Conservation (phyloP, 2,888 invertebrate species). For the Penaeus monodon region DNA sequence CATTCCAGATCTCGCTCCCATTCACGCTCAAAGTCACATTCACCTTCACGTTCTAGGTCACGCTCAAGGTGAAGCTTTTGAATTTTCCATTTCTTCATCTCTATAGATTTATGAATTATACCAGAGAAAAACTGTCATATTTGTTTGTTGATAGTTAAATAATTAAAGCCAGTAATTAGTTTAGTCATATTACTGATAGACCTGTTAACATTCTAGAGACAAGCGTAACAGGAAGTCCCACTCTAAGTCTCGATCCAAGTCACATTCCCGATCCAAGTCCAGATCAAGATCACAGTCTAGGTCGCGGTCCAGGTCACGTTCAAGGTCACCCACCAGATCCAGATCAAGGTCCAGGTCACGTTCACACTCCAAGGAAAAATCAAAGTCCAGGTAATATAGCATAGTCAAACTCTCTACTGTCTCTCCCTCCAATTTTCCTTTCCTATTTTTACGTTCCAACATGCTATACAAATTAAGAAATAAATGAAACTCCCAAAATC, state of each 20-base stretch:
- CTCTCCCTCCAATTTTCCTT: neutral
- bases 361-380: conserved; percentile 5
- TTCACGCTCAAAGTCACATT: conserved; percentile 20
- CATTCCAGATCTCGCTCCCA: conserved; percentile 47
- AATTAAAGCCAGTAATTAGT: neutral
- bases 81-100: neutral
- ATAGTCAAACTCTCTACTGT: too few relatives aligned
- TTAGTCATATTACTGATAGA: neutral
- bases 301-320: conserved; percentile 39
- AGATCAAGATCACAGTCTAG: conserved; percentile 26
- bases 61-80: conserved; percentile 24
- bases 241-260: conserved; percentile 25
- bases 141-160: neutral
- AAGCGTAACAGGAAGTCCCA: conserved; percentile 28
- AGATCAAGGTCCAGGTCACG: conserved; percentile 44
- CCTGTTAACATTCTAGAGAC: conserved; percentile 17
- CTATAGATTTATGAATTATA: neutral
- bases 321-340: conserved; percentile 45
- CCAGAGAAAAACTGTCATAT: neutral
- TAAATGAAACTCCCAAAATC: too few relatives aligned
- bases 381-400: conserved; percentile 24
- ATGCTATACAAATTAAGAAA: neutral
- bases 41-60: conserved; percentile 36
- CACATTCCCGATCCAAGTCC: conserved; percentile 40
- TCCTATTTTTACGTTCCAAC: neutral